phyloP scores from a whole-genome alignment of 2,113 vertebrate species.

The Tupaia chinensis region DNA sequence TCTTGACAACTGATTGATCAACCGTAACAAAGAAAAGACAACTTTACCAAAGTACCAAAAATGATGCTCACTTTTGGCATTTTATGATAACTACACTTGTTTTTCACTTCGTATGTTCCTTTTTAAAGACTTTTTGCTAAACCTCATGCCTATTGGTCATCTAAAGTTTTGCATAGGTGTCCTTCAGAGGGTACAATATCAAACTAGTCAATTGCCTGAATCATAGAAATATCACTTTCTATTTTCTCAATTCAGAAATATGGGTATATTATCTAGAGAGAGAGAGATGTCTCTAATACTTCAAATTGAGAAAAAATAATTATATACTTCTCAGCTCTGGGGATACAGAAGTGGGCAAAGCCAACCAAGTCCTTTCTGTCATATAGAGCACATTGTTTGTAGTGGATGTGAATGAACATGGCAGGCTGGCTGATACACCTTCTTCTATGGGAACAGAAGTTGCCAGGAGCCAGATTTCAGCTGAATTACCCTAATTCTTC shows the following conservation, averaged over 20 bases:
- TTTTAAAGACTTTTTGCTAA: background rate
- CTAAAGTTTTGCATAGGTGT: background rate
- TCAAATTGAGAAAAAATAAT: background rate
- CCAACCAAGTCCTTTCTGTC: background rate
- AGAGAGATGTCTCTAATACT: background rate
- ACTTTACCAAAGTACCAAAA: background rate
- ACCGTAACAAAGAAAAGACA: background rate
- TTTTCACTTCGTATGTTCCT: background rate
- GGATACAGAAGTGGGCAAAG: background rate
- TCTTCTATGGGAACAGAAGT: background rate
- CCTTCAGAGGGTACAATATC: background rate
- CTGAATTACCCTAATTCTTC: background rate
- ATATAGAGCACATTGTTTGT: background rate
- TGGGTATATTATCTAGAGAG: background rate
- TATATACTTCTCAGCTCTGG: background rate
- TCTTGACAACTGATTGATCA: background rate
- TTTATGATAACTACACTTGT: background rate
- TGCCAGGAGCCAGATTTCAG: background rate
- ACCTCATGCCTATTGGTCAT: background rate
- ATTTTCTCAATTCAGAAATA: background rate
- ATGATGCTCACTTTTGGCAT: background rate
- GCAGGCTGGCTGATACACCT: background rate
- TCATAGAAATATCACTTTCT: constrained; percentile 16
- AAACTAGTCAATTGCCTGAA: background rate
- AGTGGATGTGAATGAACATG: background rate